Base-by-base conservation (phyloP, 2,797 vertebrate genomes). In the Manis crassicaudata region DNA sequence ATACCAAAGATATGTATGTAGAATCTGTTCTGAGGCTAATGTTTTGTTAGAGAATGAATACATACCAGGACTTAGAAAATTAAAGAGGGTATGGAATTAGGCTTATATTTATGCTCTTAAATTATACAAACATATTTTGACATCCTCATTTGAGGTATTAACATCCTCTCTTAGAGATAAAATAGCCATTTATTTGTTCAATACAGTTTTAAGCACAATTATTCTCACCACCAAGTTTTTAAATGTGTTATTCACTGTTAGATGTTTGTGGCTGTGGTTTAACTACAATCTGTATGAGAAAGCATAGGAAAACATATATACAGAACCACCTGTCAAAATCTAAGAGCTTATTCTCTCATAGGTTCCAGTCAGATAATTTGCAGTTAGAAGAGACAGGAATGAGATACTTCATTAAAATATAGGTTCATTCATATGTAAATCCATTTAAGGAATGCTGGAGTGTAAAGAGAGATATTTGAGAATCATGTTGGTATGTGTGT, bases 111-210 rank as follows among this genome's bases (percentile, higher is more conserved):
- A 56, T 40, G 4, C 3, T 94, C 54, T 92, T 91, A 95, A 95
- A 96, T 93, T 88, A 89, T 70, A 86, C 93, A 76, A 94, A 72
- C 32, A 91, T 20, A 83, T 81, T 81, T 91, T 68, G 65, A 46
- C 37, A 67, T 8, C 40, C 32, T 84, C 3, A 25, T 68, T 58
- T 82, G 37, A 96, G 80, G 25, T 92, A 37, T 70, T 88, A 93
- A 46, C 43, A 68, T 95, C 9, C 3, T 23, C 12, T 81, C 75
- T 96, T 83, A 67, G 95, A 89, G 68, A 85, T 21, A 60, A 46
- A 88, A 56, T 10, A 81, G 13, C 9, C 35, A 84, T 63, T 81
- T 72, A 83, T 70, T 88, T 88, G 37, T 70, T 95, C 23, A 88
- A 18, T 72, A 56, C 13, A 76, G 16, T 76, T 87, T 7, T 43